These are phyloP conservation scores for Lytechinus pictus DNA, from an alignment of 35 echinoderm and acorn worm genomes.

Conservation along the genomic window DNA sequence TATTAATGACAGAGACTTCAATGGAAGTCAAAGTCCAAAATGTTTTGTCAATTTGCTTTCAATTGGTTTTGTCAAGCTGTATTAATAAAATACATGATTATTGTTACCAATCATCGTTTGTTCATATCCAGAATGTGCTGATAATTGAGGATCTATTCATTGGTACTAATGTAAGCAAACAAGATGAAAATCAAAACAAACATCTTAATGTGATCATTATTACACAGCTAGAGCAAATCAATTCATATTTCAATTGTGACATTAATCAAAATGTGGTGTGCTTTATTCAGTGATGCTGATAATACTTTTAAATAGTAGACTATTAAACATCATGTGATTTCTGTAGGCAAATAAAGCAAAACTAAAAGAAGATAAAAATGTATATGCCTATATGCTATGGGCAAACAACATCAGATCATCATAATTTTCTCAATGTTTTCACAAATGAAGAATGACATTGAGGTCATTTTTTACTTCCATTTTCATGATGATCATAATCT, in stretches of 20 bases:
- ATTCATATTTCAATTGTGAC: neutral
- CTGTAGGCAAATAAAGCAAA: neutral
- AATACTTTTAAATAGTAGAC: neutral
- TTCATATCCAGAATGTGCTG: neutral
- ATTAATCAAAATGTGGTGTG: too few relatives aligned
- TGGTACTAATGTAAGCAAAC: neutral
- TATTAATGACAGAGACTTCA: neutral
- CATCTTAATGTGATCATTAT: neutral
- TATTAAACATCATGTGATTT: neutral
- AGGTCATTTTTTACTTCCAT: too few relatives aligned
- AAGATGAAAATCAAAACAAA: neutral
- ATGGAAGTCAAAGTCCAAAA: neutral
- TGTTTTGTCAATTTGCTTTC: conserved; percentile 19
- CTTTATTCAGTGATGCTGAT: neutral
- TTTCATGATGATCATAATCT: too few relatives aligned
- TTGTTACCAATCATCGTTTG: neutral
- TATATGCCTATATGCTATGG: too few relatives aligned
- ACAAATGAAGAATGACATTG: too few relatives aligned
- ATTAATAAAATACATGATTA: neutral
- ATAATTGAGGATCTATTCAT: neutral
- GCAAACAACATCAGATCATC: too few relatives aligned
- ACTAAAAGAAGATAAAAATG: neutral
- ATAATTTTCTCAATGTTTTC: too few relatives aligned
- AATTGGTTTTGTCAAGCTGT: neutral
- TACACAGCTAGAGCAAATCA: neutral